Evolutionary conservation across 2,113 vertebrate species (phyloP).

Genomic region (Gallinago jamesoni): DNA sequence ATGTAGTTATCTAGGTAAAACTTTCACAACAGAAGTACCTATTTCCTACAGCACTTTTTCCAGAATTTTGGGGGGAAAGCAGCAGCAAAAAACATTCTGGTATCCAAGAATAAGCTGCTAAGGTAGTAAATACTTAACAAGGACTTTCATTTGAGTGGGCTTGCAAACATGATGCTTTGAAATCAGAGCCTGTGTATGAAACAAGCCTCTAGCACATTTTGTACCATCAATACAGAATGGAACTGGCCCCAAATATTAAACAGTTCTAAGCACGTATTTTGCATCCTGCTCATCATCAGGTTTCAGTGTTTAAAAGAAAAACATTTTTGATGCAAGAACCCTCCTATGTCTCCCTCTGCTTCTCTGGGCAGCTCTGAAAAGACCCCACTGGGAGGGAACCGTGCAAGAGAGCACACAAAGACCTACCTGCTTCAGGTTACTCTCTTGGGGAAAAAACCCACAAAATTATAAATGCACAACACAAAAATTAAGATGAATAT

Average conservation of each 20-base stretch:
- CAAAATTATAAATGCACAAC: background rate
- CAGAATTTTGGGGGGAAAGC: background rate
- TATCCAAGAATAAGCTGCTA: background rate
- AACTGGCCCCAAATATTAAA: background rate
- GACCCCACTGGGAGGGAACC: background rate
- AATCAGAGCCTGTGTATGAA: background rate
- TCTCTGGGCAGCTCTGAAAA: background rate
- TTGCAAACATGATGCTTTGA: constrained; percentile 13
- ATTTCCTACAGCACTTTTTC: background rate
- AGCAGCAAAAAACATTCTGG: background rate
- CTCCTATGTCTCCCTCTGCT: background rate
- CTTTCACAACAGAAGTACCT: background rate
- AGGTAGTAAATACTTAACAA: constrained; percentile 41
- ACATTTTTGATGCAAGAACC: background rate
- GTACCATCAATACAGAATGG: background rate
- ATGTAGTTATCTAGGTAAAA: background rate
- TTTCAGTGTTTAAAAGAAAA: background rate
- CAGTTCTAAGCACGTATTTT: background rate
- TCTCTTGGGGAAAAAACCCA: background rate
- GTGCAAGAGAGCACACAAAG: rapidly evolving
- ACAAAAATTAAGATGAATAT: background rate
- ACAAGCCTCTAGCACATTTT: background rate
- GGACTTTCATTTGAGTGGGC: background rate
- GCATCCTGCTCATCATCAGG: background rate
- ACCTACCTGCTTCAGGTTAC: background rate